Base-by-base conservation (phyloP, 2,113 vertebrate species). In the Toxostoma redivivum region DNA sequence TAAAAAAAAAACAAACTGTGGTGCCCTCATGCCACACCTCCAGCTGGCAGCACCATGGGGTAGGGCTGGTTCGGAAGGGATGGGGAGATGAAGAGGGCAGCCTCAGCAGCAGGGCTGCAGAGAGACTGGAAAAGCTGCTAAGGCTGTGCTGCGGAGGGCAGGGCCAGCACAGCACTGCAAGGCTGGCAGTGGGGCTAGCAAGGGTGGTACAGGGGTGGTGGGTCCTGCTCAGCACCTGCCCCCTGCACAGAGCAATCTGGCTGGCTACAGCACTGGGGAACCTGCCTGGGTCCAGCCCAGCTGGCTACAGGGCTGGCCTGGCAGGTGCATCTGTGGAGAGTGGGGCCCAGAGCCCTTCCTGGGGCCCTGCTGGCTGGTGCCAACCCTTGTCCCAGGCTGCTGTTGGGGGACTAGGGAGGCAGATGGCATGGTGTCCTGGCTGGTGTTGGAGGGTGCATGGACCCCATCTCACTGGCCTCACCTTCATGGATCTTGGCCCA, bases 231-330 rank as follows among this genome's bases (percentile, higher is more conserved):
- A 58, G 66, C 74, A 37, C 81, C 79, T 92, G 42, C 37, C 44
- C 56, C 67, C 61, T 19, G 19, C 51, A 54, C 21, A 53, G 64
- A 88, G 90, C 78, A 65, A 24, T 70, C 71, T 88, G 15, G 35
- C 76, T 79, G 69, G 89, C 86, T 90, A 70, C 79, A 73, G 87
- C 7, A 0, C 65, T 61, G 79, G 70, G 77, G 60, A 87, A 71
- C 18, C n/a, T 23, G 87, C 65, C 96, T 15, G 65, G 78, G 93
- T 73, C 95, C 96, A 97, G 95, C 90, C 96, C 96, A 90, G 96
- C 90, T 33, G 28, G 72, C 86, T 25, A 24, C 23, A 70, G 72
- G 66, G 44, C 69, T 62, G 81, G 38, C 64, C 77, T 65, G 72
- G 60, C 73, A 81, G 82, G 45, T 0, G 16, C 50, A 17, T 25